Evolutionary conservation across 1,140 invertebrate species (phyloP), one percentile per base, ranked within the genome.

Genomic region (Samia ricini): DNA sequence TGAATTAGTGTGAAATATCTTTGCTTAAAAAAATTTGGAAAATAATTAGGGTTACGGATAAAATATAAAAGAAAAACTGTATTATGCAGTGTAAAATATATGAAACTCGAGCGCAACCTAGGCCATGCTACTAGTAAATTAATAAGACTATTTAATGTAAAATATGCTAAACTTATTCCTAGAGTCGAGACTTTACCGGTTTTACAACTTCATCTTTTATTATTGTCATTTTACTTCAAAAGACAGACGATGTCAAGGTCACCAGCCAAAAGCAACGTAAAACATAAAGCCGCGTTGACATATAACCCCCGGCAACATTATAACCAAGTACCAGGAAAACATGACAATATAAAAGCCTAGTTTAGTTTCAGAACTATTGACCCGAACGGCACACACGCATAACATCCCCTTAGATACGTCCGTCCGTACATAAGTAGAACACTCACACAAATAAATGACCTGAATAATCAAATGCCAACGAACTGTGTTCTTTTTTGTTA

Each of bases 401-500:
- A 42, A 5, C 33, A 42, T 42, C 33, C 33, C 33, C 33, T 42
- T 42, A 29, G 19, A 57, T 24, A 42, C 33, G 26, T 23, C 10
- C 64, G 60, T 64, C 42, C 59, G 50, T 54, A 54, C 63, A 59
- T 56, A 61, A n/a, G 29, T 29, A 56, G 63, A 49, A 51, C 56
- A 68, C 66, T 20, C 69, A 63, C 69, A 68, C 62, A 57, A 62
- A 72, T 67, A 74, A 54, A 69, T 64, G 72, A 58, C 77, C 72
- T 60, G 56, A 64, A 70, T 77, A 60, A 24, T 20, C 24, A 67
- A 76, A 77, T 79, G 77, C 69, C 77, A 79, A 79, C 64, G 72
- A 79, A 79, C 77, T 67, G 18, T 24, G 24, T 24, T 36, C 56
- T 33, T 57, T 33, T 57, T 42, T 20, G 22, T 29, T 33, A 29